Base-by-base conservation (phyloP, 2,888 invertebrate genomes). In the Creontiades dilutus region DNA sequence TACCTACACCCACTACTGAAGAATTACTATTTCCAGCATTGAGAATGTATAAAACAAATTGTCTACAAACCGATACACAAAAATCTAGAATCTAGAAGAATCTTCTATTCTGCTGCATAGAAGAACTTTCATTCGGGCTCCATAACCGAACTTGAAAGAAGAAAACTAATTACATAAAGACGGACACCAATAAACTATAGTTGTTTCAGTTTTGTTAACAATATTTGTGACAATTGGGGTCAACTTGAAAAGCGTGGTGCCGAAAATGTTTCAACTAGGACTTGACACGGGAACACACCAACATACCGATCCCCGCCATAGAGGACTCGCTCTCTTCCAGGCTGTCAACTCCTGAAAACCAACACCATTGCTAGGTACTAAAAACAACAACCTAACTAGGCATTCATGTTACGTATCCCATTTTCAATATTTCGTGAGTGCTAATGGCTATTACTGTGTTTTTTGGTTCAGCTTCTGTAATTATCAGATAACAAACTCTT, bases 291-390 rank as follows among this genome's bases (percentile, higher is more conserved):
- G 37, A 85, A 55, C 88, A 88, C 88, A 88, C 46, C 27, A 48
- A 86, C 88, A 78, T 88, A 88, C 88, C 88, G 52, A 88, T 48
- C 19, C 87, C 87, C 47, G 78, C 48, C 46, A 78, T 28, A 27
- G 88, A 88, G 48, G 78, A 37, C 47, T 88, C 88, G 80, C 88
- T 88, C 46, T 88, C 88, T 88, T 88, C 88, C 27, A 80, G 23
- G 52, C 88, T 88, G 78, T 88, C 88, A 80, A 88, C 88, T 88
- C 88, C 88, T 88, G 88, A 80, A 88, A 88, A 88, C 27, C 28
- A 68, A 68, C 27, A 68, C 5, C 23, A 68, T 68, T 27, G 19
- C 23, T 68, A 68, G 68, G 57, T 57, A 57, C 57, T 37, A 37
- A 37, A 7, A 37, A 37, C 7, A 37, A 37, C 37, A 37, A 37